Evolutionary conservation across 2,113 vertebrate species (phyloP).

Genomic region (Oryzias melastigma): DNA sequence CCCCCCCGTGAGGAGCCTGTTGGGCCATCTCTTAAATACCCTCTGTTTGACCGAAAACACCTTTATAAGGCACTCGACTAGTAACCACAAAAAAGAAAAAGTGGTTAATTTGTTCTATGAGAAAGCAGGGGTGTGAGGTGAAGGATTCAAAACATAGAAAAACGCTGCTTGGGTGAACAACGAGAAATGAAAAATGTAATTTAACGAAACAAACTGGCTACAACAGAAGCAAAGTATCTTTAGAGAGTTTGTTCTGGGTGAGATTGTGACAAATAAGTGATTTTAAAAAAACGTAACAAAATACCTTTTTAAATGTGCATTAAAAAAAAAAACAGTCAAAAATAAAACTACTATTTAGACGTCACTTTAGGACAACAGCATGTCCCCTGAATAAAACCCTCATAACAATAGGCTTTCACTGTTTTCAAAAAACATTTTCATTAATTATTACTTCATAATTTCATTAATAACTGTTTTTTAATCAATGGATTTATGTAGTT

Average conservation of each 20-base stretch:
- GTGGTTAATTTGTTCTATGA: constrained; percentile 5
- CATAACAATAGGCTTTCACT: no score
- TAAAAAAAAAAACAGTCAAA: no score
- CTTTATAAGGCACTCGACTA: constrained; percentile 1
- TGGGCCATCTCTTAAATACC: constrained; percentile 19
- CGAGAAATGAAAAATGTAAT: constrained; percentile 3
- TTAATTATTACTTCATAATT: not conserved
- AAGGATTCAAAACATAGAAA: constrained; percentile 14
- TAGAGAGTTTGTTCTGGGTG: no score
- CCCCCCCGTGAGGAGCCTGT: constrained; percentile 25
- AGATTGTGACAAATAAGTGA: no score
- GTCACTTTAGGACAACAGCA: no score
- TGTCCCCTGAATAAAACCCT: no score
- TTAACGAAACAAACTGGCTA: constrained; percentile 1
- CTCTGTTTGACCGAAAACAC: not conserved
- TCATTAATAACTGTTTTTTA: no score
- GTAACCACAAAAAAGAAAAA: constrained; percentile 3
- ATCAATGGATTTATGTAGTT: no score
- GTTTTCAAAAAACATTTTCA: not conserved
- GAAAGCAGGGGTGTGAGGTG: constrained; percentile 14
- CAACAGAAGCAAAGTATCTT: not conserved
- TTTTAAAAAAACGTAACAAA: no score
- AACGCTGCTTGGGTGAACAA: constrained; percentile 20
- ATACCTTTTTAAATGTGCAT: no score
- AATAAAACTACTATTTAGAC: no score